Evolutionary conservation across 2,797 vertebrate species (phyloP).

Genomic region (Pseudomugil tenellus): DNA sequence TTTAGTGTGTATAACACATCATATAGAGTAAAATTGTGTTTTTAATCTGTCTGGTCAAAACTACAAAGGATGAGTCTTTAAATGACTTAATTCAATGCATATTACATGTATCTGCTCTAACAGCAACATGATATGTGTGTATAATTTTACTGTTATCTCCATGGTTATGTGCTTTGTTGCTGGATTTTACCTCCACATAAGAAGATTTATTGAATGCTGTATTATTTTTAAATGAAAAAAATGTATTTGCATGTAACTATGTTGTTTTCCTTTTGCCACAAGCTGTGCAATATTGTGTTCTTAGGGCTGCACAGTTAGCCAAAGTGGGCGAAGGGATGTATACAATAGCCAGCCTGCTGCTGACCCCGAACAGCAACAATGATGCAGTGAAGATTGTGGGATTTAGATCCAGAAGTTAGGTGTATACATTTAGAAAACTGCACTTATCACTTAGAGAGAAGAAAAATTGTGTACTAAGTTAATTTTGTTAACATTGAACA

Average conservation of each 20-base stretch:
- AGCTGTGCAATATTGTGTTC: neutral
- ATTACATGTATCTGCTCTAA: neutral
- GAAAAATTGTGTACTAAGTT: constrained; percentile 24
- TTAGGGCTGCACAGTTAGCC: constrained; percentile 24
- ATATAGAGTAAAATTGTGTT: too few relatives aligned
- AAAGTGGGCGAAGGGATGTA: constrained; percentile 17
- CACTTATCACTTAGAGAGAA: constrained; percentile 11
- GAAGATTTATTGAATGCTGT: neutral
- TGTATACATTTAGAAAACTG: constrained; percentile 42
- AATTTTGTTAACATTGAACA: constrained; percentile 23
- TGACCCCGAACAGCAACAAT: constrained; percentile 55
- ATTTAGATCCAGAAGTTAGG: constrained; percentile 44
- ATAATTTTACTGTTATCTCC: too few relatives aligned
- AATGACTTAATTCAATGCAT: neutral
- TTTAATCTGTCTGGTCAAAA: too few relatives aligned
- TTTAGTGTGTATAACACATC: neutral
- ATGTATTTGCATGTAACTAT: neutral
- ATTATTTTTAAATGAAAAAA: neutral
- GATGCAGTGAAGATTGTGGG: neutral
- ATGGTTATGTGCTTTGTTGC: too few relatives aligned
- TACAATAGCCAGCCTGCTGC: constrained; percentile 19
- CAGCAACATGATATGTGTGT: too few relatives aligned
- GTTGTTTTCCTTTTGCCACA: neutral
- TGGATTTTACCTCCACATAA: neutral
- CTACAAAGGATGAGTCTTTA: neutral